phyloP scores from a whole-genome alignment of 2,113 vertebrate genomes.

The Puffinus mauretanicus region DNA sequence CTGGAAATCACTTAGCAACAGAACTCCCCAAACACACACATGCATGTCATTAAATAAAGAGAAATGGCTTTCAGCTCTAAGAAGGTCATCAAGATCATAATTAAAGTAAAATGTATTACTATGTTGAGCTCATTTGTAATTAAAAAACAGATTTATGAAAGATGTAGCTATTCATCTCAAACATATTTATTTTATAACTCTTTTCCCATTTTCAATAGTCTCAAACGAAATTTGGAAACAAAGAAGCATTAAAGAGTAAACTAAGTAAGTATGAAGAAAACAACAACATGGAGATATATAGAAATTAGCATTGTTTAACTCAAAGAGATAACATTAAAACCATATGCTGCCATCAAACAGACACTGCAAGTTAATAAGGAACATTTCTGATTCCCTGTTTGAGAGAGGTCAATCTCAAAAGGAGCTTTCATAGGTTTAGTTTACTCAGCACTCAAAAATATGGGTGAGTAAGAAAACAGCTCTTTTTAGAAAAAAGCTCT shows the following conservation, averaged over 20 bases:
- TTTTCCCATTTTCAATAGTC: slow-evolving; percentile 1
- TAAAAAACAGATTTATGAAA: slow-evolving; percentile 51
- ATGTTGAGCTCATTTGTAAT: slow-evolving; percentile 24
- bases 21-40: slow-evolving; percentile 31
- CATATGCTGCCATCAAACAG: background rate
- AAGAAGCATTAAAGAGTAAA: background rate
- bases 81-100: slow-evolving; percentile 54
- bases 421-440: background rate
- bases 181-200: slow-evolving; percentile 16
- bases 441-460: background rate
- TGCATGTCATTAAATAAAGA: slow-evolving; percentile 39
- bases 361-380: background rate
- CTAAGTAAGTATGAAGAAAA: background rate
- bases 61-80: slow-evolving; percentile 38
- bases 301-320: background rate
- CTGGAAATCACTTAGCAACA: slow-evolving; percentile 62
- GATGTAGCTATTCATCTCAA: slow-evolving; percentile 33
- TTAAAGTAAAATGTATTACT: slow-evolving; percentile 56
- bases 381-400: background rate
- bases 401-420: background rate
- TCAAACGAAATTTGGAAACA: slow-evolving; percentile 1
- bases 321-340: background rate
- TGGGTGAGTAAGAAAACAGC: background rate
- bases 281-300: background rate
- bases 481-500: background rate